These are phyloP conservation scores for Podarcis lilfordi DNA, from an alignment of 2,797 vertebrate species.

Conservation along the genomic window DNA sequence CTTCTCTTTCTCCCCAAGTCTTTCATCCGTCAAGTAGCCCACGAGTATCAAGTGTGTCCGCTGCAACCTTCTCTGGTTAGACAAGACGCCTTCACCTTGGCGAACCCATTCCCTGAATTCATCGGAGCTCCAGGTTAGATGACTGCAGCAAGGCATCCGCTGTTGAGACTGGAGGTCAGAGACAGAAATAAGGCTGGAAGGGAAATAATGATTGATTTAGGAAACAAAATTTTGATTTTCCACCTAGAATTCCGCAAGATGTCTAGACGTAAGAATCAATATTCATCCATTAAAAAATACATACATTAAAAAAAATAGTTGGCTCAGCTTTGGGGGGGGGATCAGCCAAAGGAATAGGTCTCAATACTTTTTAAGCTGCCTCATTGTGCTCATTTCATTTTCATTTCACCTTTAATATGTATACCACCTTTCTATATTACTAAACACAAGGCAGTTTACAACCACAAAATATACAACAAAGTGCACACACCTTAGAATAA, in stretches of 20 bases:
- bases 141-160: constrained; percentile 84
- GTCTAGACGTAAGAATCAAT: background rate
- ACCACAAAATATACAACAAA: too few species aligned
- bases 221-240: background rate
- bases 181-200: constrained; percentile 81
- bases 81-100: constrained; percentile 71
- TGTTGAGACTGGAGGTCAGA: constrained; percentile 83
- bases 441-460: too few species aligned
- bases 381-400: too few species aligned
- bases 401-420: too few species aligned
- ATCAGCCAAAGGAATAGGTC: background rate
- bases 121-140: constrained; percentile 84
- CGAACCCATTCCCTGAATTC: constrained; percentile 81
- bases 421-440: too few species aligned
- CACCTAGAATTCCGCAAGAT: background rate
- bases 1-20: constrained; percentile 49
- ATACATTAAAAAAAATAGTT: background rate
- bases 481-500: too few species aligned
- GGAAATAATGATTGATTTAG: background rate
- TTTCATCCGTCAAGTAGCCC: constrained; percentile 81
- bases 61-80: constrained; percentile 68
- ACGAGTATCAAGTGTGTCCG: constrained; percentile 86
- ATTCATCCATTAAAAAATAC: background rate
- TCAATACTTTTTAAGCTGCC: background rate
- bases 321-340: background rate